A percentile compares a stretch with the other conserved stretches of the same genome.
phyloP scores from a whole-genome alignment of 2,888 invertebrate genomes.

The Dusona sp. region DNA sequence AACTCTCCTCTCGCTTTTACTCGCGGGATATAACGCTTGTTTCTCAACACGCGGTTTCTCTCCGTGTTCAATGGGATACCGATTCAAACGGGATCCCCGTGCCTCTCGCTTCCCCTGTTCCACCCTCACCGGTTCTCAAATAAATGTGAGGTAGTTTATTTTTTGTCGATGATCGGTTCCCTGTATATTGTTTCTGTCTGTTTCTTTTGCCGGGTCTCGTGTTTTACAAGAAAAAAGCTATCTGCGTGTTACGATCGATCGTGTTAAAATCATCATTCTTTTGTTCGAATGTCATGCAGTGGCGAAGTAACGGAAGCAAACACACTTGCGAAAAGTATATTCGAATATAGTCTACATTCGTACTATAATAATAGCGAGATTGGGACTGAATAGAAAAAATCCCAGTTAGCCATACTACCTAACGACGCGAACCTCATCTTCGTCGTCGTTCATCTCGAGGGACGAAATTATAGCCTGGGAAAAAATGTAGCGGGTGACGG shows the following conservation, averaged over 20 bases:
- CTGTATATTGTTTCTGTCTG: slow-evolving; percentile 8
- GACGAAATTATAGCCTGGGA: slow-evolving; percentile 66
- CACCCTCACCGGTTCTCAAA: slow-evolving; percentile 18
- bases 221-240: slow-evolving; percentile 35
- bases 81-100: slow-evolving; percentile 54
- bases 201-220: slow-evolving; percentile 22
- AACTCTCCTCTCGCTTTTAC: slow-evolving; percentile 58
- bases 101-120: slow-evolving; percentile 31
- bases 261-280: slow-evolving; percentile 56
- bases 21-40: slow-evolving; percentile 44
- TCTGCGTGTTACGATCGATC: slow-evolving; percentile 64
- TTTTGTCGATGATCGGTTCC: slow-evolving; percentile 41
- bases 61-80: slow-evolving; percentile 37
- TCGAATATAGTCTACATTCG: background rate
- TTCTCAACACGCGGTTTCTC: slow-evolving; percentile 52
- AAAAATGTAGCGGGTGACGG: slow-evolving; percentile 61
- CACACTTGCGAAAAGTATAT: background rate
- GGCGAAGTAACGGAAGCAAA: slow-evolving; percentile 11
- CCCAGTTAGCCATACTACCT: slow-evolving; percentile 13
- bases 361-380: slow-evolving; percentile 20
- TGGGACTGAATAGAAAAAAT: slow-evolving; percentile 55
- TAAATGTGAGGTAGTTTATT: slow-evolving; percentile 54
- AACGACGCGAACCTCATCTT: slow-evolving; percentile 52
- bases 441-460: slow-evolving; percentile 43
- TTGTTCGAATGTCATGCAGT: slow-evolving; percentile 37